Percentiles rank a stretch among this genome's conserved stretches.
These are phyloP conservation scores for Chaetogeoica ovagalla DNA, from an alignment of 2,888 invertebrate genomes.

Conservation along the genomic window DNA sequence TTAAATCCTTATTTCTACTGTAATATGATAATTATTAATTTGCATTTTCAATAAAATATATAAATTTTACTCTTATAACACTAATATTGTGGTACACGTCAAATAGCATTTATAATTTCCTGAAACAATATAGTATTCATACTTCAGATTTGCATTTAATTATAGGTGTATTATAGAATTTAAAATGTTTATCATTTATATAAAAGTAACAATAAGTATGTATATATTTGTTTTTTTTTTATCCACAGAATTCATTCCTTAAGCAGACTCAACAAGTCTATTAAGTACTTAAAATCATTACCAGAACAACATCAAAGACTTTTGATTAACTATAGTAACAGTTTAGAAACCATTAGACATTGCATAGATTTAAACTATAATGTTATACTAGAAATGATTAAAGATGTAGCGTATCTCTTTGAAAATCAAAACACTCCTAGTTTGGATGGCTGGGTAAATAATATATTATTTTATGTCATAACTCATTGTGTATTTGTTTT, in stretches of 20 bases:
- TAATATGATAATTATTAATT: no score
- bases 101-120: no score
- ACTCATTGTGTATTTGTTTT: background rate
- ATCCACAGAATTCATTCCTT: slow-evolving; percentile 73
- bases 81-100: no score
- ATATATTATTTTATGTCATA: background rate
- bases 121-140: no score
- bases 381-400: slow-evolving; percentile 71
- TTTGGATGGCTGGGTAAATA: slow-evolving; percentile 41
- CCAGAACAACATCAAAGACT: slow-evolving; percentile 76
- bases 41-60: no score
- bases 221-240: slow-evolving; percentile 47
- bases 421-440: slow-evolving; percentile 62
- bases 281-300: slow-evolving; percentile 73
- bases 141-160: no score
- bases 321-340: slow-evolving; percentile 74
- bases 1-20: no score
- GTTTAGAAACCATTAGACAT: slow-evolving; percentile 73
- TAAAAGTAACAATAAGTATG: slow-evolving; percentile 15
- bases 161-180: no score
- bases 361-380: slow-evolving; percentile 74
- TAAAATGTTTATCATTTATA: no score
- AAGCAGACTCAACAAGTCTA: slow-evolving; percentile 74
- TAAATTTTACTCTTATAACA: no score
- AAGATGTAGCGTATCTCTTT: slow-evolving; percentile 81